Conservation (phyloP, 1,140 invertebrate species). For the Oryzaephilus surinamensis region DNA sequence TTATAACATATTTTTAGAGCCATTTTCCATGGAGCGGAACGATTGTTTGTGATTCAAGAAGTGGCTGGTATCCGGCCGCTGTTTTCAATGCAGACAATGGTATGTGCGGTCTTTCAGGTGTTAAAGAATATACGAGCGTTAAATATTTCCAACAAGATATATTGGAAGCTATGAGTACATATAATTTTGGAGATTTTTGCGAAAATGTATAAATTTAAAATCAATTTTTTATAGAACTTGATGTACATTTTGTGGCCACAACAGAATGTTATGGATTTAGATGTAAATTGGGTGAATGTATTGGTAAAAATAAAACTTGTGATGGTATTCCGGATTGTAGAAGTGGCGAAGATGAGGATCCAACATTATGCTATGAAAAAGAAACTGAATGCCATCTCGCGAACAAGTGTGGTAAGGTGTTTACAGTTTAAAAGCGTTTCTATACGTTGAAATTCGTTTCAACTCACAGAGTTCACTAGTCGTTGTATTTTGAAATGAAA, state of each 20-base stretch:
- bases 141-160: slow-evolving; percentile 18
- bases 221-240: slow-evolving; percentile 10
- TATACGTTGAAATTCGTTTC: background rate
- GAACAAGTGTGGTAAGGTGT: slow-evolving; percentile 28
- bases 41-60: too few species aligned
- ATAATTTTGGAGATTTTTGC: background rate
- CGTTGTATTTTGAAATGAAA: background rate
- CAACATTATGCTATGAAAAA: slow-evolving; percentile 41
- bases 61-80: too few species aligned
- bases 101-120: background rate
- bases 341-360: slow-evolving; percentile 51
- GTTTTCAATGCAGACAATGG: too few species aligned
- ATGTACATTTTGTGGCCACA: slow-evolving; percentile 2
- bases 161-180: background rate
- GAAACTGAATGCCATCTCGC: slow-evolving; percentile 23
- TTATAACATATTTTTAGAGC: too few species aligned
- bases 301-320: slow-evolving; percentile 51
- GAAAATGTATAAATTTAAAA: background rate
- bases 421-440: slow-evolving; percentile 9
- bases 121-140: slow-evolving; percentile 18
- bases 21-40: too few species aligned
- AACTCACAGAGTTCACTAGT: background rate
- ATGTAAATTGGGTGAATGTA: slow-evolving; percentile 60
- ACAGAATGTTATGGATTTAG: slow-evolving; percentile 46
- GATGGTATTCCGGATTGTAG: slow-evolving; percentile 61